Evolutionary conservation across 2,797 vertebrate species (phyloP).

Genomic region (Smutsia temminckii): DNA sequence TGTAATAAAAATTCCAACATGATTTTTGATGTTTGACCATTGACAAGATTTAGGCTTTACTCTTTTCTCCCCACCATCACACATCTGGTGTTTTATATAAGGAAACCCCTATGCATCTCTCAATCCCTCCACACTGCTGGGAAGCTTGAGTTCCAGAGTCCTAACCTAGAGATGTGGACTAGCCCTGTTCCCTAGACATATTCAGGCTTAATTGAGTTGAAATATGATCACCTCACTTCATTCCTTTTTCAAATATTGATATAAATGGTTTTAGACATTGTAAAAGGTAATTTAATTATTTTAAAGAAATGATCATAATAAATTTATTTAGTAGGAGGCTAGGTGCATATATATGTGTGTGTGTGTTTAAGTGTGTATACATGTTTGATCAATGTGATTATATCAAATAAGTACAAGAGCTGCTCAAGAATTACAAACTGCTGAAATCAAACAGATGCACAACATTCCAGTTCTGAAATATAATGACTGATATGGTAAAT

Average conservation of each 20-base stretch:
- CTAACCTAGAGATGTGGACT: background rate
- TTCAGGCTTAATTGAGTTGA: background rate
- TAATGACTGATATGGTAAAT: background rate
- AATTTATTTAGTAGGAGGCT: background rate
- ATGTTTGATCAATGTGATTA: background rate
- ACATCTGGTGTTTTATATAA: background rate
- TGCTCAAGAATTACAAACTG: background rate
- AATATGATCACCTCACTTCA: background rate
- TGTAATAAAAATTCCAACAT: background rate
- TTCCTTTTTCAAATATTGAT: background rate
- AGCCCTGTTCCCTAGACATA: too few relatives aligned
- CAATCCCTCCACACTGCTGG: background rate
- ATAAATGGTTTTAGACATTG: background rate
- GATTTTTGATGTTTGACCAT: background rate
- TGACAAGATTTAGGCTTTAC: background rate
- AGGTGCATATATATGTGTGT: background rate
- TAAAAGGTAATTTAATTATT: background rate
- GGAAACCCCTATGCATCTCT: fast-evolving
- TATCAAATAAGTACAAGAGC: background rate
- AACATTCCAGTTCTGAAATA: slow-evolving; percentile 30
- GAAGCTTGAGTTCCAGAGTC: background rate
- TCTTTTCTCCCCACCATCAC: background rate
- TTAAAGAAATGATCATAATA: background rate
- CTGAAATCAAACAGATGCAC: slow-evolving; percentile 37
- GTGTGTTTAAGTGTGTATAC: fast-evolving